A percentile compares a stretch with the other conserved stretches of the same genome.
These are phyloP conservation scores for Cynodonichthys magdalenae DNA, from an alignment of 2,797 vertebrate species.

Conservation along the genomic window DNA sequence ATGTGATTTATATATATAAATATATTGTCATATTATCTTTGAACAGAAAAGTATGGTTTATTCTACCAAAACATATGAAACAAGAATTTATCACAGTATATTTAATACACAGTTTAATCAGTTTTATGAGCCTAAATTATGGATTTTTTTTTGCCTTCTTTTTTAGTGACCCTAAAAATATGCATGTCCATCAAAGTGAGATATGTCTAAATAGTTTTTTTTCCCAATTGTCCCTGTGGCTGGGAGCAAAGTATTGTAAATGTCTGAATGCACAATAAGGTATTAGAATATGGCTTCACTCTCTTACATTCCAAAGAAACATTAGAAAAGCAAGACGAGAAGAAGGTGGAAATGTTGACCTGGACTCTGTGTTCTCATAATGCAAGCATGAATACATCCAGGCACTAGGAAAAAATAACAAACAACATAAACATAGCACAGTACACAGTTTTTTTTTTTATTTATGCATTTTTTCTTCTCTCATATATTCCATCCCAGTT, in stretches of 20 bases:
- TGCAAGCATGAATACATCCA: slow-evolving; percentile 48
- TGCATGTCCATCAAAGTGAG: slow-evolving; percentile 86
- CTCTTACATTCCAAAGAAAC: slow-evolving; percentile 91
- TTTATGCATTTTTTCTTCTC: slow-evolving; percentile 76
- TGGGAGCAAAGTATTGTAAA: slow-evolving; percentile 81
- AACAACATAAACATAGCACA: slow-evolving; percentile 31
- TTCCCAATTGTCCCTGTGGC: slow-evolving; percentile 82
- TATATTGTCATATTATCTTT: too few relatives aligned
- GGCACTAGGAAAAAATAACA: slow-evolving; percentile 20
- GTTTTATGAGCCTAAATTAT: slow-evolving; percentile 25
- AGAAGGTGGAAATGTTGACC: slow-evolving; percentile 93
- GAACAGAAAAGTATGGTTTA: too few relatives aligned
- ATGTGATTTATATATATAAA: background rate
- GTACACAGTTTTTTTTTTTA: slow-evolving; percentile 35
- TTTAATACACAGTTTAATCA: too few relatives aligned
- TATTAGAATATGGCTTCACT: slow-evolving; percentile 84
- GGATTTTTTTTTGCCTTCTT: slow-evolving; percentile 45
- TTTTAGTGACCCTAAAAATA: slow-evolving; percentile 71
- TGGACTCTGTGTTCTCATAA: slow-evolving; percentile 62
- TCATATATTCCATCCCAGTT: slow-evolving; percentile 84
- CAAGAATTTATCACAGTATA: slow-evolving; percentile 23
- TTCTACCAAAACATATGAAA: background rate
- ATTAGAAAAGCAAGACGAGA: slow-evolving; percentile 86
- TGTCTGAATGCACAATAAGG: slow-evolving; percentile 91
- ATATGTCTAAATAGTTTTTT: slow-evolving; percentile 89